These are phyloP conservation scores for Tympanuchus pallidicinctus DNA, from an alignment of 2,113 vertebrate species.

Conservation along the genomic window DNA sequence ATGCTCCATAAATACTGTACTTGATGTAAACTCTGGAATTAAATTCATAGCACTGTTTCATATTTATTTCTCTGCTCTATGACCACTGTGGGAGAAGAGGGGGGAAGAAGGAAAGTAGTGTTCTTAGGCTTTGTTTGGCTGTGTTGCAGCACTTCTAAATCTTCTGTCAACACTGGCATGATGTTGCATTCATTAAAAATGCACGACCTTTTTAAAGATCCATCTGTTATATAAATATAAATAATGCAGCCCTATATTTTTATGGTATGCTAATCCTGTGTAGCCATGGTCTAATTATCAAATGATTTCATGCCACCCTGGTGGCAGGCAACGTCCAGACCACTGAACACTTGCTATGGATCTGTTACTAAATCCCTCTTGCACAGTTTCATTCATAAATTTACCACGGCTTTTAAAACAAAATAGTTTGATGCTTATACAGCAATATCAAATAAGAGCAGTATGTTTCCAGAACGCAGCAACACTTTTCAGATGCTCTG, in stretches of 20 bases:
- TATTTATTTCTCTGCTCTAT: constrained; percentile 3
- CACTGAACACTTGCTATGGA: constrained; percentile 76
- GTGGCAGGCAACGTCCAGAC: constrained; percentile 69
- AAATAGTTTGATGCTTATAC: constrained; percentile 73
- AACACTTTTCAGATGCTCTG: constrained; percentile 36
- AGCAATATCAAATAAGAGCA: constrained; percentile 61
- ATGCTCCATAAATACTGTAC: background rate
- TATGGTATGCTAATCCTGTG: constrained; percentile 71
- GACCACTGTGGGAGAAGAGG: background rate
- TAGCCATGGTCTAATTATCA: constrained; percentile 68
- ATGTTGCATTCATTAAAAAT: constrained; percentile 54
- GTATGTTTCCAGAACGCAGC: constrained; percentile 48
- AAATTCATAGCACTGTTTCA: background rate
- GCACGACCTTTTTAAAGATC: constrained; percentile 16
- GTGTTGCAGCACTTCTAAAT: constrained; percentile 55
- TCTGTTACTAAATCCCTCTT: constrained; percentile 71
- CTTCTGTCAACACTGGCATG: constrained; percentile 72
- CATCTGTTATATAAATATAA: constrained; percentile 78
- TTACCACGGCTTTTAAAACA: constrained; percentile 75
- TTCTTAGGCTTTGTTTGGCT: constrained; percentile 28
- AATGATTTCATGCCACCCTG: constrained; percentile 78
- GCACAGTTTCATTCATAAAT: constrained; percentile 77
- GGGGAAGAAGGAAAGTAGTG: background rate
- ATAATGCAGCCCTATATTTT: constrained; percentile 72
- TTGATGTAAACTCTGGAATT: constrained; percentile 1